These are phyloP conservation scores for Arion vulgaris DNA, from an alignment of 1,140 invertebrate species.

Conservation along the genomic window DNA sequence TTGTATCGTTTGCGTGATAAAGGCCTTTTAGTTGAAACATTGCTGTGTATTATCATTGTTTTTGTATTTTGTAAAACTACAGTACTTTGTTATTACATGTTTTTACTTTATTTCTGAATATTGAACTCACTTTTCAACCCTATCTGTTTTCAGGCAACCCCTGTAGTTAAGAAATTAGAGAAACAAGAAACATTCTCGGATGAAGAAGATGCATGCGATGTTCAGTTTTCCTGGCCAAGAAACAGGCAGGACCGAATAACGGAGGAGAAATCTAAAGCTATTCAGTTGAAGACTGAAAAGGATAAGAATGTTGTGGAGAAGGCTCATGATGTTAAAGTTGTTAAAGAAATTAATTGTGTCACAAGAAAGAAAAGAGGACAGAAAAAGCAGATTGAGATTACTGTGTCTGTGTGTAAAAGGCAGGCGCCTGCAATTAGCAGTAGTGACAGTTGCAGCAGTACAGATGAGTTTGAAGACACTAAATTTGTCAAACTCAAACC, in stretches of 20 bases:
- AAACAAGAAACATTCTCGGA: constrained; percentile 26
- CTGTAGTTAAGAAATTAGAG: neutral
- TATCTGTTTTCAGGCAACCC: neutral
- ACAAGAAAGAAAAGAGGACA: neutral
- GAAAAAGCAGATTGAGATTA: neutral
- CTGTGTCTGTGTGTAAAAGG: neutral
- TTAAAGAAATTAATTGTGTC: neutral
- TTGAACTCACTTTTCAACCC: neutral
- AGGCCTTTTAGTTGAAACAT: no score
- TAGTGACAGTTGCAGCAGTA: neutral
- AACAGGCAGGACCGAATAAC: constrained; percentile 44
- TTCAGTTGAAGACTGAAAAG: constrained; percentile 37
- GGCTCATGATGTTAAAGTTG: neutral
- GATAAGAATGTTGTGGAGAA: constrained; percentile 35
- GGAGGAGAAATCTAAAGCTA: constrained; percentile 19
- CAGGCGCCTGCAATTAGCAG: neutral
- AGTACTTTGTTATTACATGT: no score
- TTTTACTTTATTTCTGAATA: neutral
- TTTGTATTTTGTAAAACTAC: no score
- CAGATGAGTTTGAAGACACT: neutral
- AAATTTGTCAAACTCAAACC: neutral
- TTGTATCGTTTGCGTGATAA: no score
- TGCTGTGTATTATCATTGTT: no score
- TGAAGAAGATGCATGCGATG: constrained; percentile 47
- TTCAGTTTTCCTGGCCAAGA: constrained; percentile 53